Base-by-base conservation (phyloP, 2,113 vertebrate genomes). In the Bambusicola thoracicus region DNA sequence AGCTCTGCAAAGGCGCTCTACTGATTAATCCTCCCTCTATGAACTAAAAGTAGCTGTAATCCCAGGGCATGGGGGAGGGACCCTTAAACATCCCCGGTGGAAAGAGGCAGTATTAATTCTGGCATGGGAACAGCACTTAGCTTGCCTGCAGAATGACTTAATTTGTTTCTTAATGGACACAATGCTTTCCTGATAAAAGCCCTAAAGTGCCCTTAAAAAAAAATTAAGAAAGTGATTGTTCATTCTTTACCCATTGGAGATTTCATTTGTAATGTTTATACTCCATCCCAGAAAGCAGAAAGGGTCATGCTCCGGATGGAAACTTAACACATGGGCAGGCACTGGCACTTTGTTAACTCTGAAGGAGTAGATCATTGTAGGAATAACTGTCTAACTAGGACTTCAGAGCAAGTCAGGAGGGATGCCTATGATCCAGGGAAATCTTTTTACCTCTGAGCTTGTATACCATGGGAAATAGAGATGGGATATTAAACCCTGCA, bases 121-220 rank as follows among this genome's bases (percentile, higher is more conserved):
- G 95, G 93, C 96, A 95, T 79, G 75, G 93, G 92, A 95, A 66
- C 89, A 43, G 92, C 96, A 97, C 94, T 98, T 95, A 85, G 84
- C 74, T 94, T 97, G 81, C 81, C 93, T 87, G 94, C 91, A 97
- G 94, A 96, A 97, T 93, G 94, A 96, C 97, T 98, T 98, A 96
- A 97, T 98, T 97, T 97, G 94, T 97, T 97, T 97, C 97, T 97
- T 98, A 98, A 97, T 98, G 97, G 97, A 95, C 80, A 75, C 30
- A 62, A 95, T 90, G 85, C 84, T 92, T 97, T 93, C 75, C 97
- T 96, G 91, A 85, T 97, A 97, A 98, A 98, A 98, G 97, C 97
- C 84, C 90, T 97, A 91, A 97, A 98, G 97, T 97, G 92, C 94
- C 96, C 95, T 97, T 75, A 63, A 89, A 90, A 81, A 86, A 96